Conservation (phyloP, 1,140 invertebrate genomes). For the Aculops lycopersici region DNA sequence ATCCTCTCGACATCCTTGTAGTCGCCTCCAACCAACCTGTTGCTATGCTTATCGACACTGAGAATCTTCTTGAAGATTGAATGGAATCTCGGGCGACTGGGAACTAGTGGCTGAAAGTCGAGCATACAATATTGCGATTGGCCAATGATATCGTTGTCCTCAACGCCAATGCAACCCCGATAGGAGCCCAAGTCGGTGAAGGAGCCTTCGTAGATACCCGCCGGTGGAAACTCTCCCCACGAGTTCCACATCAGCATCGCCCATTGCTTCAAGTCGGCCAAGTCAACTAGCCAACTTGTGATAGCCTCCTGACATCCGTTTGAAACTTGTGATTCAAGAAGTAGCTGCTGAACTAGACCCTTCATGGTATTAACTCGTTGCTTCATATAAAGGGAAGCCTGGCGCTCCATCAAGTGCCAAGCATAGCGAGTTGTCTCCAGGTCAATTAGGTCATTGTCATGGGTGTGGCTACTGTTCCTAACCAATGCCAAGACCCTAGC, state of each 20-base stretch:
- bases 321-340: not conserved
- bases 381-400: not conserved
- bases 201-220: not conserved
- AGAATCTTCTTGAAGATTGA: not conserved
- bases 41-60: too few relatives aligned
- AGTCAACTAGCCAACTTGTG: not conserved
- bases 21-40: too few relatives aligned
- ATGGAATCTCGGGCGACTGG: not conserved
- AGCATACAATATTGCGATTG: constrained; percentile 1
- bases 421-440: not conserved
- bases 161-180: not conserved
- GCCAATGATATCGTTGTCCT: not conserved
- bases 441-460: not conserved
- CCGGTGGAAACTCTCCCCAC: not conserved
- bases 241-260: not conserved
- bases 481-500: too few relatives aligned
- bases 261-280: not conserved
- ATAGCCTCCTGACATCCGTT: not conserved
- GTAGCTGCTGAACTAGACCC: not conserved
- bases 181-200: constrained; percentile 1
- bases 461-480: not conserved
- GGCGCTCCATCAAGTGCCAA: not conserved
- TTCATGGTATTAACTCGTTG: not conserved
- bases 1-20: too few relatives aligned
- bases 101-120: not conserved